Evolutionary conservation across 2,888 invertebrate species (phyloP).

Genomic region (Diadegma fenestrale): DNA sequence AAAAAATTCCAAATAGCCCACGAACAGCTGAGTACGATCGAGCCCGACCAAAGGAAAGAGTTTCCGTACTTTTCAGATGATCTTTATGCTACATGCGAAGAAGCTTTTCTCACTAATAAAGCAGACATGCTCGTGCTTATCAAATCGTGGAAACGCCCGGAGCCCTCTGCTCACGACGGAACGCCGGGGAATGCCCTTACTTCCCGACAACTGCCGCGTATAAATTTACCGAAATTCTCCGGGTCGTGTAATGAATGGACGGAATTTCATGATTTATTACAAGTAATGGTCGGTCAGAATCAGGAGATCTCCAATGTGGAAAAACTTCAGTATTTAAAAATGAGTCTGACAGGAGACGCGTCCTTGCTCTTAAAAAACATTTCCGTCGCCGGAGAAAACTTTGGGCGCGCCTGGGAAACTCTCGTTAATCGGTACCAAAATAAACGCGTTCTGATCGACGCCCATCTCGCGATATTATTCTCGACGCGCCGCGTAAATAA

Average conservation of each 20-base stretch:
- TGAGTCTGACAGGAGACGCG: slow-evolving; percentile 59
- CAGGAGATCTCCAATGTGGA: slow-evolving; percentile 47
- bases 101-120: background rate
- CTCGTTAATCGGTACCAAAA: slow-evolving; percentile 48
- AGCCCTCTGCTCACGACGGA: background rate
- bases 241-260: slow-evolving; percentile 39
- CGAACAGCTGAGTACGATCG: background rate
- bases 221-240: no score
- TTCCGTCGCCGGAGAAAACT: slow-evolving; percentile 45
- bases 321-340: slow-evolving; percentile 55
- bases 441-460: no score
- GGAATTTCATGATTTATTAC: slow-evolving; percentile 54
- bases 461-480: slow-evolving; percentile 56
- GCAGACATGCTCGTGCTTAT: background rate
- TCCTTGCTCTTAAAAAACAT: slow-evolving; percentile 53
- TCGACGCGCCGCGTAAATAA: background rate
- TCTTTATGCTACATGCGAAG: background rate
- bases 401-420: slow-evolving; percentile 56
- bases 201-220: slow-evolving; percentile 33
- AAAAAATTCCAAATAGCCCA: slow-evolving; percentile 6
- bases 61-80: background rate
- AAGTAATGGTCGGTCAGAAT: slow-evolving; percentile 19
- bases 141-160: background rate
- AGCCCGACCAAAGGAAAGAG: background rate
- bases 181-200: no score